Evolutionary conservation across 2,888 invertebrate genomes (phyloP).

Genomic region (Drosophila hamatofila): DNA sequence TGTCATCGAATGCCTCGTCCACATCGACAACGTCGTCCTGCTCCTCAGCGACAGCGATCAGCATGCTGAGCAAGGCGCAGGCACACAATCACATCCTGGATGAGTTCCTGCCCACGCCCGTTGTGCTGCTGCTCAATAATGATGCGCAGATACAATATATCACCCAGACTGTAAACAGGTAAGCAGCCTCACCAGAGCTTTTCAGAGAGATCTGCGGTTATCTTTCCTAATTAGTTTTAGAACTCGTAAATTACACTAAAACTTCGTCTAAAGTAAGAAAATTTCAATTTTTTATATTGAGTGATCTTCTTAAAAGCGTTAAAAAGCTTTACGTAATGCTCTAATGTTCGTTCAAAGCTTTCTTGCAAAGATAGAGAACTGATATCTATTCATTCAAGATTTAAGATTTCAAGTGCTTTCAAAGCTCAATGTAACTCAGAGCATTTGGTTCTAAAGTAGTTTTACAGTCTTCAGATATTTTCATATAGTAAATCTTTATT

Average conservation of each 20-base stretch:
- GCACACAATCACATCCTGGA: conserved; percentile 58
- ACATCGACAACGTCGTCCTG: conserved; percentile 40
- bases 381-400: too few relatives aligned
- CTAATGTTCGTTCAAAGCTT: not conserved
- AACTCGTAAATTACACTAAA: not conserved
- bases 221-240: not conserved
- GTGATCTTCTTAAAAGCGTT: not conserved
- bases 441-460: too few relatives aligned
- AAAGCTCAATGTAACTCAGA: too few relatives aligned
- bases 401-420: too few relatives aligned
- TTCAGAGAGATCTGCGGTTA: not conserved
- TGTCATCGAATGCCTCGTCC: conserved; percentile 51
- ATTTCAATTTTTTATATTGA: not conserved
- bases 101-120: conserved; percentile 57
- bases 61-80: conserved; percentile 45
- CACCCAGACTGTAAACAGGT: conserved; percentile 32
- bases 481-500: too few relatives aligned
- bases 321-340: not conserved
- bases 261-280: not conserved
- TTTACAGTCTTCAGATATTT: too few relatives aligned
- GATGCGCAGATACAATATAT: conserved; percentile 18
- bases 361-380: not conserved
- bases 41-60: conserved; percentile 57
- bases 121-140: conserved; percentile 54
- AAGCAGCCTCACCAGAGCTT: conserved; percentile 7